Conservation (phyloP, 2,113 vertebrate species). For the zebrafish (Danio rerio) region DNA sequence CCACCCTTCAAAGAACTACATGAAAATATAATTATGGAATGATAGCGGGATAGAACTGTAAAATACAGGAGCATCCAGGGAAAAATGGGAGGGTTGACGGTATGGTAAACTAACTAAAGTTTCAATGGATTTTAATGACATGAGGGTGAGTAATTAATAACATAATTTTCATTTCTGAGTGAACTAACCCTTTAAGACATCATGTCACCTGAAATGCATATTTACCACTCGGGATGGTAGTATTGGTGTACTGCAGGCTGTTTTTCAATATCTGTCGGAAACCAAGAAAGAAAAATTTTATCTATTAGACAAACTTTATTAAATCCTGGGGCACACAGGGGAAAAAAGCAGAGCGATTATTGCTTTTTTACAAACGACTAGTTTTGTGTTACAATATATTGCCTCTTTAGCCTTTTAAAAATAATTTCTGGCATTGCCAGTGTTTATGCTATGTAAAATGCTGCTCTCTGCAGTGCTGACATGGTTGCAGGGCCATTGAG, state of each 20-base stretch:
- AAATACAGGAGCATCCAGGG: too few relatives aligned
- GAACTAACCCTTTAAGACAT: background rate
- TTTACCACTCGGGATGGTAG: background rate
- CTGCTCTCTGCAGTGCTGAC: constrained; percentile 6
- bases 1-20: too few relatives aligned
- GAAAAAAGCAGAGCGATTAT: constrained; percentile 15
- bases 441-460: constrained; percentile 8
- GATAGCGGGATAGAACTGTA: too few relatives aligned
- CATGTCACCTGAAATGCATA: constrained; percentile 1
- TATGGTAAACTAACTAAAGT: too few relatives aligned
- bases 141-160: too few relatives aligned
- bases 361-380: constrained; percentile 7
- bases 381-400: constrained; percentile 16
- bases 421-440: background rate
- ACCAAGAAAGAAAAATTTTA: background rate
- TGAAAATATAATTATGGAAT: too few relatives aligned
- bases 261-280: background rate
- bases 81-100: too few relatives aligned
- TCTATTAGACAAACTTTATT: constrained; percentile 39
- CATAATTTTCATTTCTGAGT: too few relatives aligned
- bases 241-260: constrained; percentile 14
- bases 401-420: constrained; percentile 7
- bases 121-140: too few relatives aligned
- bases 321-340: background rate
- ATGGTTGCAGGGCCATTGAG: constrained; percentile 47